Evolutionary conservation across 2,888 invertebrate genomes (phyloP).

Genomic region (Megastigmus dorsalis): DNA sequence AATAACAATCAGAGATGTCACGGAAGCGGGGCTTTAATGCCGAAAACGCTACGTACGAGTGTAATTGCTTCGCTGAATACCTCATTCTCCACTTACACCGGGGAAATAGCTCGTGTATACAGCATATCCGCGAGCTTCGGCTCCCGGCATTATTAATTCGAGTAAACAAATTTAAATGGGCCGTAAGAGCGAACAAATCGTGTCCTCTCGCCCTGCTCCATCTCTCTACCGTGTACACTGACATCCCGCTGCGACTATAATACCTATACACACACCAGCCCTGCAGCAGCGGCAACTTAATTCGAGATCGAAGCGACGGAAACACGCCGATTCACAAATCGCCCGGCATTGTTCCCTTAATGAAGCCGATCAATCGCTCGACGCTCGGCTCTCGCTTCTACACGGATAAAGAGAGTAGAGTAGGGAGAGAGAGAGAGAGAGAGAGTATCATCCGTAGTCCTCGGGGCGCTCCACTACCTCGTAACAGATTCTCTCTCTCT

Average conservation of each 20-base stretch:
- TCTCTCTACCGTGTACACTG: constrained; percentile 16
- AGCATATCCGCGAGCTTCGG: too few species aligned
- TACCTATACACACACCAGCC: not conserved
- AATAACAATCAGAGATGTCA: too few species aligned
- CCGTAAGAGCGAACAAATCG: constrained; percentile 37
- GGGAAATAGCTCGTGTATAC: too few species aligned
- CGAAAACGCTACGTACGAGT: too few species aligned
- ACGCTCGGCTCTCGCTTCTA: not conserved
- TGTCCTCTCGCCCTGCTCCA: not conserved
- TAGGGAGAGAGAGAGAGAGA: too few species aligned
- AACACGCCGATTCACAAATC: constrained; percentile 63
- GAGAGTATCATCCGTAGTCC: too few species aligned
- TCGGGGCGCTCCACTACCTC: not conserved
- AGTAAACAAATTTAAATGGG: not conserved
- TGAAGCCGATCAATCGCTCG: constrained; percentile 59
- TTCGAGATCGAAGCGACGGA: constrained; percentile 30
- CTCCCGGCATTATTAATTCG: constrained; percentile 3
- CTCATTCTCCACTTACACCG: too few species aligned
- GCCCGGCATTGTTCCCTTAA: constrained; percentile 67
- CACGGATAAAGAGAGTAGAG: too few species aligned
- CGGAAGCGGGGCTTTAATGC: too few species aligned
- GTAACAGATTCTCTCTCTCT: not conserved
- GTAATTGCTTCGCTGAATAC: too few species aligned
- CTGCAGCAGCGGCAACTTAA: constrained; percentile 11
- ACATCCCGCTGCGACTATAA: too few species aligned